Conservation (phyloP, 2,113 vertebrate species). For the Pica pica region DNA sequence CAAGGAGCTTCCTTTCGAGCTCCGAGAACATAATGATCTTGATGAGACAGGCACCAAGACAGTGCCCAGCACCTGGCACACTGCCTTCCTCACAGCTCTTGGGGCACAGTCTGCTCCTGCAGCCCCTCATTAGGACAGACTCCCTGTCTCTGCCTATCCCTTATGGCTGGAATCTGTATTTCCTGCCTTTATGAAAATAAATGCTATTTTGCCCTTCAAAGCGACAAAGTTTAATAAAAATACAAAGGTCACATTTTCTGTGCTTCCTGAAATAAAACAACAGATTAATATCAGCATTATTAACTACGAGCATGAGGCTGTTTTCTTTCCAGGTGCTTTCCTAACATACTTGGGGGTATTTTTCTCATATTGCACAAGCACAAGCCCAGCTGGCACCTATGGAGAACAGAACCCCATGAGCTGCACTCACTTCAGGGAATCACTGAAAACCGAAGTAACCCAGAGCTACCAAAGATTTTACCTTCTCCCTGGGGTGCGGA, state of each 20-base stretch:
- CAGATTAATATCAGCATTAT: neutral
- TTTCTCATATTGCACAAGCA: neutral
- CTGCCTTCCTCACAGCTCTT: neutral
- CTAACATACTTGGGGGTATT: neutral
- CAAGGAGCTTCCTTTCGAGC: neutral
- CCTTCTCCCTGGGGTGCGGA: neutral
- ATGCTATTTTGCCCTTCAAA: neutral
- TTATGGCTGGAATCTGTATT: neutral
- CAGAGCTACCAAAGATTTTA: neutral
- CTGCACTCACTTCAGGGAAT: neutral
- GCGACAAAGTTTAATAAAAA: neutral
- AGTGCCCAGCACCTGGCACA: neutral
- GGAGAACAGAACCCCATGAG: neutral
- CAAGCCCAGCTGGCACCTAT: neutral
- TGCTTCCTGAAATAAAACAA: neutral
- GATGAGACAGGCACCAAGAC: rapidly evolving
- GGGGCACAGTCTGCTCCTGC: neutral
- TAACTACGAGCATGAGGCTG: neutral
- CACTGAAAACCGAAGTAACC: neutral
- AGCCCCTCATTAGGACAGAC: neutral
- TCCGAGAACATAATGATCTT: neutral
- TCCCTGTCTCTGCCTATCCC: neutral
- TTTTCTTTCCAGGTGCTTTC: neutral
- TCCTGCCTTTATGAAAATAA: neutral
- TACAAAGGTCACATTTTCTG: neutral